Percentiles rank a stretch among this genome's conserved stretches.
phyloP scores from a whole-genome alignment of 1,140 invertebrate genomes.

The Polypedilum pembai region DNA sequence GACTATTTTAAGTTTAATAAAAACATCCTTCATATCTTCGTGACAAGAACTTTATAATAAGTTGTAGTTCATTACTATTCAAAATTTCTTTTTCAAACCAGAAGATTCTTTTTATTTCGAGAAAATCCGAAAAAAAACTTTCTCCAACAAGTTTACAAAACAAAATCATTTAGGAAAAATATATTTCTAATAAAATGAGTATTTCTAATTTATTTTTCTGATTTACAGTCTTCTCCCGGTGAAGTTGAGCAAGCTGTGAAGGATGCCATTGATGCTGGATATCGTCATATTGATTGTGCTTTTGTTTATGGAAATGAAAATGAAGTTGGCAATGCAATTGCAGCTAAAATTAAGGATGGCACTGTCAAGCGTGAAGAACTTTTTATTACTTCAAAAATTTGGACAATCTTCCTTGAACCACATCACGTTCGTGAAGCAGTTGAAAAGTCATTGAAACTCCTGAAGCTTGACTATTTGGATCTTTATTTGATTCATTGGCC shows the following conservation, averaged over 20 bases:
- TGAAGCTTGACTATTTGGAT: slow-evolving; percentile 64
- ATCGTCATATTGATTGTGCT: slow-evolving; percentile 80
- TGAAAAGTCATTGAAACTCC: slow-evolving; percentile 51
- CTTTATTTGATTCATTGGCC: slow-evolving; percentile 78
- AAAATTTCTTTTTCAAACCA: too few relatives aligned
- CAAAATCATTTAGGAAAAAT: too few relatives aligned
- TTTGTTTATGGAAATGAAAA: slow-evolving; percentile 67
- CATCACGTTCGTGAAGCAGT: slow-evolving; percentile 50
- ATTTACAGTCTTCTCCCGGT: slow-evolving; percentile 58
- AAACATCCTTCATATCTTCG: too few relatives aligned
- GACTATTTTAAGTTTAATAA: too few relatives aligned
- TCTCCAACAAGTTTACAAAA: too few relatives aligned
- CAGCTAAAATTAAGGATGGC: slow-evolving; percentile 56
- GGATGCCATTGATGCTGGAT: slow-evolving; percentile 66
- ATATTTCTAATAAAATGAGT: too few relatives aligned
- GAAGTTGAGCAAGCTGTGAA: slow-evolving; percentile 68
- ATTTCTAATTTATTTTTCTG: not conserved
- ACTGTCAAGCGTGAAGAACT: slow-evolving; percentile 63
- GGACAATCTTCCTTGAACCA: slow-evolving; percentile 58
- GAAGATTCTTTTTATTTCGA: too few relatives aligned
- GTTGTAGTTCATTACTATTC: too few relatives aligned
- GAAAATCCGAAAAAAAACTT: too few relatives aligned
- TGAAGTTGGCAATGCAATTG: slow-evolving; percentile 64
- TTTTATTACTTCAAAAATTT: slow-evolving; percentile 62
- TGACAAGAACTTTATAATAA: too few relatives aligned